These are phyloP conservation scores for Crioceris asparagi DNA, from an alignment of 2,888 invertebrate genomes.

Conservation along the genomic window DNA sequence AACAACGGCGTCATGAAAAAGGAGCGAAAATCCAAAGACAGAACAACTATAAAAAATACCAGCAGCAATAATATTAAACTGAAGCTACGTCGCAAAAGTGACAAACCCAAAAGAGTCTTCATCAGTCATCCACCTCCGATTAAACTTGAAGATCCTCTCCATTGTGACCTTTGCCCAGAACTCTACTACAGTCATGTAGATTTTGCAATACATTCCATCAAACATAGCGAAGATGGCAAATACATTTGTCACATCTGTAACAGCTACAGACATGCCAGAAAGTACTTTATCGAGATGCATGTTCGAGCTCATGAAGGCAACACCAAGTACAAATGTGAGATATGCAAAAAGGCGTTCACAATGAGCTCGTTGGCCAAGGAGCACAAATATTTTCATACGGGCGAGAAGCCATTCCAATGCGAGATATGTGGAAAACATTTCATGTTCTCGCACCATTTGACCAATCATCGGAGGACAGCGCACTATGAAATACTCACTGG, in stretches of 20 bases:
- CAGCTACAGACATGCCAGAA: constrained; percentile 25
- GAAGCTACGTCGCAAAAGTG: too few relatives aligned
- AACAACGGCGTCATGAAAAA: too few relatives aligned
- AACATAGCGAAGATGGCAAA: constrained; percentile 23
- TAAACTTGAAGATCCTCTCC: constrained; percentile 28
- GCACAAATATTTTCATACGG: constrained; percentile 28
- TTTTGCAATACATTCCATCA: constrained; percentile 25
- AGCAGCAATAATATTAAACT: too few relatives aligned
- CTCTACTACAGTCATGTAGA: constrained; percentile 36
- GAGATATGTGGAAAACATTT: constrained; percentile 43
- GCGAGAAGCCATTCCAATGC: constrained; percentile 40
- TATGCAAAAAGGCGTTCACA: constrained; percentile 30
- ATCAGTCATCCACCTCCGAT: constrained; percentile 15
- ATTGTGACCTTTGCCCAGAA: constrained; percentile 29
- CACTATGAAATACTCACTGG: constrained; percentile 37
- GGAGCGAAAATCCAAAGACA: too few relatives aligned
- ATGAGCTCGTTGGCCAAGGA: constrained; percentile 24
- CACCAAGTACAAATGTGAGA: constrained; percentile 28
- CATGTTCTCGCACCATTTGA: constrained; percentile 39
- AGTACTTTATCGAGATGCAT: constrained; percentile 32
- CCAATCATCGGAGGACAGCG: constrained; percentile 37
- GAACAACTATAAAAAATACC: too few relatives aligned
- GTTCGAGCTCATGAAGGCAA: constrained; percentile 36
- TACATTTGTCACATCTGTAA: constrained; percentile 28
- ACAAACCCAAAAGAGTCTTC: constrained; percentile 11